phyloP scores from a whole-genome alignment of 2,113 vertebrate species.

The Micronisus gabar region DNA sequence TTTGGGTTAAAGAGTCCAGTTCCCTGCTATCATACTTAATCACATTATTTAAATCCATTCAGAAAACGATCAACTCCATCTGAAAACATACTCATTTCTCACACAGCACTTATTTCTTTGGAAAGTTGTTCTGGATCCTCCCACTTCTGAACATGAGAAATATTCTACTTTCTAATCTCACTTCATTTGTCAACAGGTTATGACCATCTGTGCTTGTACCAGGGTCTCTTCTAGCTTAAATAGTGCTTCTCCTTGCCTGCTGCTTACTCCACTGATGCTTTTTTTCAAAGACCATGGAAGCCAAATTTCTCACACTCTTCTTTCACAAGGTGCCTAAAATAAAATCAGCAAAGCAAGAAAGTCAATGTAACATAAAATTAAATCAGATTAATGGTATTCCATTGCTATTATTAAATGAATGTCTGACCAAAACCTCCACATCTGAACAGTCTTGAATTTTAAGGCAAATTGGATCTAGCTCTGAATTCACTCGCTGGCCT shows the following conservation, averaged over 20 bases:
- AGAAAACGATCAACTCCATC: not conserved
- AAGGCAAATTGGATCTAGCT: not conserved
- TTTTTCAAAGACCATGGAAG: not conserved
- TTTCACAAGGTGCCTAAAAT: not conserved
- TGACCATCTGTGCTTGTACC: not conserved
- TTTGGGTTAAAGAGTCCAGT: not conserved
- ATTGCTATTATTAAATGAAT: not conserved
- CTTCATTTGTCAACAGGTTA: conserved; percentile 19
- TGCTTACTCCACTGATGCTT: not conserved
- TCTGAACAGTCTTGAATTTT: not conserved
- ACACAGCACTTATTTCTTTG: not conserved
- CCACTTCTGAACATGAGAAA: not conserved
- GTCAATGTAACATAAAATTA: not conserved
- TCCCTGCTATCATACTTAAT: not conserved
- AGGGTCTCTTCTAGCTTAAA: not conserved
- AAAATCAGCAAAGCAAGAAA: not conserved
- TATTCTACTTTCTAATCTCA: not conserved
- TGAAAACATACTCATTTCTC: conserved; percentile 4
- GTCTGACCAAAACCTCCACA: not conserved
- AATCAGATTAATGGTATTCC: not conserved
- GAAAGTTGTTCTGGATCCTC: not conserved
- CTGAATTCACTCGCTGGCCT: not conserved
- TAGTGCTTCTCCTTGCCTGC: not conserved
- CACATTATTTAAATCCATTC: not conserved
- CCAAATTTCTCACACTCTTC: not conserved